A percentile compares a stretch with the other conserved stretches of the same genome.
Conservation (phyloP, 2,888 invertebrate genomes). For the Altica lythri region DNA sequence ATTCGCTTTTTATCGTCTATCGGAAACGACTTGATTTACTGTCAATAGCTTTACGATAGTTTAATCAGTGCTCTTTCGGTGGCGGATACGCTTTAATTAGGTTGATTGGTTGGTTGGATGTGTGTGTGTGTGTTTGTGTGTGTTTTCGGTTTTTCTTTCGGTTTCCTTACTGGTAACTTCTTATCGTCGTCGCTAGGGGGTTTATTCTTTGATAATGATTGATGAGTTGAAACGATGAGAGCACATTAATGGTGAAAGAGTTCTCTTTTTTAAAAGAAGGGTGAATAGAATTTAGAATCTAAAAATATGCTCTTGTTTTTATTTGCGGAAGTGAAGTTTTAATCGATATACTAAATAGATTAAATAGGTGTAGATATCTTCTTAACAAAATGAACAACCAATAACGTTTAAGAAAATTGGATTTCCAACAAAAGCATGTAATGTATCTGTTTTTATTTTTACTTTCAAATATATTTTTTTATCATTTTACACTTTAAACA, state of each 20-base stretch:
- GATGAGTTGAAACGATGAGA: conserved; percentile 2
- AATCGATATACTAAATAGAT: too few relatives aligned
- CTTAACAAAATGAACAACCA: not conserved
- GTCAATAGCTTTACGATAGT: conserved; percentile 45
- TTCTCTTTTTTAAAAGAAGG: not conserved
- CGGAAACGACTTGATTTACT: conserved; percentile 49
- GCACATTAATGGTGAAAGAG: not conserved
- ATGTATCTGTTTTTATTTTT: too few relatives aligned
- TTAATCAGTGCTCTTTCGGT: conserved; percentile 41
- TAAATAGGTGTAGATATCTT: not conserved
- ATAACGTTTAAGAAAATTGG: not conserved
- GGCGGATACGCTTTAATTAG: conserved; percentile 31
- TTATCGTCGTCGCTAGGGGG: conserved; percentile 4
- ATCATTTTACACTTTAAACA: too few relatives aligned
- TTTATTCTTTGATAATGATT: conserved; percentile 20
- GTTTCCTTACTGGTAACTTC: not conserved
- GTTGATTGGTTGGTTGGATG: conserved; percentile 21
- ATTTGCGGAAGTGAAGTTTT: too few relatives aligned
- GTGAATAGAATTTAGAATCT: conserved; percentile 6
- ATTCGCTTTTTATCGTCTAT: conserved; percentile 43
- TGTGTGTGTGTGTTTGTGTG: conserved; percentile 9
- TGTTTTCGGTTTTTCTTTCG: conserved; percentile 4
- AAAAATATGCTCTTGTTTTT: conserved; percentile 2
- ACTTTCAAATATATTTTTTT: too few relatives aligned
- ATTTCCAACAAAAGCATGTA: too few relatives aligned